Evolutionary conservation across 2,888 invertebrate species (phyloP).

Genomic region (Itoplectis maculator): DNA sequence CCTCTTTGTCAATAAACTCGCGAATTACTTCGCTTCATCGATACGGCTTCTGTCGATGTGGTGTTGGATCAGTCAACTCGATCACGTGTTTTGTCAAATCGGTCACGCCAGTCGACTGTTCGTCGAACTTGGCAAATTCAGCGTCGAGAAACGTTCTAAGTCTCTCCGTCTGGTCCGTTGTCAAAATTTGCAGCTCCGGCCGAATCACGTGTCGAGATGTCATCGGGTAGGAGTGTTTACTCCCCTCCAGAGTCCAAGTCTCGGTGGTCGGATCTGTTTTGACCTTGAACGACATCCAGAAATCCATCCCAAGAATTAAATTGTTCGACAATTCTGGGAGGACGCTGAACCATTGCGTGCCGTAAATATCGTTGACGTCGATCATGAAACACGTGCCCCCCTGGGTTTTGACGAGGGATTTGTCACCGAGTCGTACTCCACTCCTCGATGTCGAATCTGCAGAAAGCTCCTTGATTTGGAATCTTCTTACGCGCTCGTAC

Average conservation of each 20-base stretch:
- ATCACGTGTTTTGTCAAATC: conserved; percentile 55
- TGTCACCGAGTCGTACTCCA: conserved; percentile 48
- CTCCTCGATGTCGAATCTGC: conserved; percentile 18
- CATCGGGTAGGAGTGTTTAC: conserved; percentile 45
- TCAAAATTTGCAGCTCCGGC: conserved; percentile 43
- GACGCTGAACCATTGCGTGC: conserved; percentile 55
- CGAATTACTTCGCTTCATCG: conserved; percentile 45
- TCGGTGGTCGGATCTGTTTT: conserved; percentile 3
- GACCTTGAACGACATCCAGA: conserved; percentile 33
- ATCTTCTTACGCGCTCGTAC: conserved; percentile 39
- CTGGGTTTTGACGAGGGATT: conserved; percentile 33
- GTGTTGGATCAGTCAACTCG: conserved; percentile 31
- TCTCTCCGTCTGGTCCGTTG: conserved; percentile 33
- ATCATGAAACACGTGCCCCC: conserved; percentile 51
- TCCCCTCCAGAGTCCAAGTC: conserved; percentile 41
- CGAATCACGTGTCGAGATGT: conserved; percentile 6
- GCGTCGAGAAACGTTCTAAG: conserved; percentile 49
- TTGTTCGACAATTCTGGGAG: conserved; percentile 24
- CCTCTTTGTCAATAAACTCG: conserved; percentile 31
- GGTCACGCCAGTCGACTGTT: conserved; percentile 49
- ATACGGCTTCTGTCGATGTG: conserved; percentile 54
- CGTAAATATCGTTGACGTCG: conserved; percentile 37
- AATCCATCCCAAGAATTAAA: conserved; percentile 38
- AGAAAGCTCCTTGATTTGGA: conserved; percentile 31
- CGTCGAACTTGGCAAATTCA: conserved; percentile 32